phyloP scores from a whole-genome alignment of 2,888 invertebrate species.

The Eilema griseolum region DNA sequence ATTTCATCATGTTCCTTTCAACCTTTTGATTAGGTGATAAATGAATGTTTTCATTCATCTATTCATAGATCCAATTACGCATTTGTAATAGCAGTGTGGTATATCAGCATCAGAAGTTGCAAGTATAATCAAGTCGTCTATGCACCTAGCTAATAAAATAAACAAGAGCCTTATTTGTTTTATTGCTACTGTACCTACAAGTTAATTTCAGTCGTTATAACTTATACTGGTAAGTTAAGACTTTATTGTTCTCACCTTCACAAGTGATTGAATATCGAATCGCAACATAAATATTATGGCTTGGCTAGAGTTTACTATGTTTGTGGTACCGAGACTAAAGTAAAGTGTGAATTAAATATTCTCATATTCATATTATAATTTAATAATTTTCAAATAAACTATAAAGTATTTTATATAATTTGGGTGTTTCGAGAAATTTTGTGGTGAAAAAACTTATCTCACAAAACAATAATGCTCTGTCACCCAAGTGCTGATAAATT shows the following conservation, averaged over 20 bases:
- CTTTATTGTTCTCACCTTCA: constrained; percentile 16
- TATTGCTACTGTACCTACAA: constrained; percentile 7
- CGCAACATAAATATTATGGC: constrained; percentile 6
- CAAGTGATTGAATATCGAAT: not conserved
- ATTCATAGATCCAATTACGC: not conserved
- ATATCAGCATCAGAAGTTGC: not conserved
- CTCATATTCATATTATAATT: not conserved
- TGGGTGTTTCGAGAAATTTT: too few relatives aligned
- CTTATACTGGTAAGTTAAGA: constrained; percentile 15
- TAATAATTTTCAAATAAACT: too few relatives aligned
- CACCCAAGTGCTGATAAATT: too few relatives aligned
- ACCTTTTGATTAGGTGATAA: too few relatives aligned
- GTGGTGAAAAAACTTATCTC: too few relatives aligned
- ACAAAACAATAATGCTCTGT: too few relatives aligned
- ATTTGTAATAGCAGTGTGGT: too few relatives aligned
- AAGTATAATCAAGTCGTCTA: not conserved
- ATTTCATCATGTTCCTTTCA: too few relatives aligned
- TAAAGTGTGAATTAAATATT: not conserved
- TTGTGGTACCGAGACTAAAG: not conserved
- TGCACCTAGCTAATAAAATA: constrained; percentile 18
- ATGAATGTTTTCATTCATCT: too few relatives aligned
- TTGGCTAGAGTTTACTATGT: not conserved
- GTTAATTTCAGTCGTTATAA: constrained; percentile 16
- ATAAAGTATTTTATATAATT: too few relatives aligned
- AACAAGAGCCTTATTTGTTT: constrained; percentile 18